Evolutionary conservation across 2,797 vertebrate genomes (phyloP).

Genomic region (Anableps anableps): DNA sequence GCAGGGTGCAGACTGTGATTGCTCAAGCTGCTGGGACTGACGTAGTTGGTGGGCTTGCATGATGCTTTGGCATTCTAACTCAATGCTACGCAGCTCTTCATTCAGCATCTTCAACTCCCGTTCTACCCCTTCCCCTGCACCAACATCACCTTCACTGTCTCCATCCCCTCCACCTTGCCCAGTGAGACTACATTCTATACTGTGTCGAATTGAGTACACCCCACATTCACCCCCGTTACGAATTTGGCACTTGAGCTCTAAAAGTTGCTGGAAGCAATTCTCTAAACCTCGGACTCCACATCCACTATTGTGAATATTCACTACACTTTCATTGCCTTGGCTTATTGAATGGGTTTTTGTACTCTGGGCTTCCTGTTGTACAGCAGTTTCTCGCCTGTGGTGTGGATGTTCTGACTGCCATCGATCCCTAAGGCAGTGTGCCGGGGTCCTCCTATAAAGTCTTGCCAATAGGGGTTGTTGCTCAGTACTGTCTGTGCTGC

Average conservation of each 20-base stretch:
- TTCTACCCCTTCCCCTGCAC: conserved; percentile 82
- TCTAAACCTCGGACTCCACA: conserved; percentile 75
- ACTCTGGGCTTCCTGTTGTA: conserved; percentile 50
- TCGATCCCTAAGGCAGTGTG: conserved; percentile 73
- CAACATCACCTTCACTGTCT: conserved; percentile 75
- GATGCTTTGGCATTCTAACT: conserved; percentile 95
- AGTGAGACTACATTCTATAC: conserved; percentile 89
- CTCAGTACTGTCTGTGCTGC: conserved; percentile 89
- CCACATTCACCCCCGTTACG: conserved; percentile 89
- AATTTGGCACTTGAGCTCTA: conserved; percentile 96
- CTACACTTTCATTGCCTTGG: conserved; percentile 56
- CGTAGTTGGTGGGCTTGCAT: conserved; percentile 93
- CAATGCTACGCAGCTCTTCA: conserved; percentile 92
- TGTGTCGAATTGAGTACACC: conserved; percentile 92
- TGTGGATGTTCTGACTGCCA: conserved; percentile 75
- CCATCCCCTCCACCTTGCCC: conserved; percentile 75
- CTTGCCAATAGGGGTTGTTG: conserved; percentile 82
- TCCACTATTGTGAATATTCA: conserved; percentile 59
- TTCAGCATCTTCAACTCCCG: conserved; percentile 94
- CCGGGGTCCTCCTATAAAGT: conserved; percentile 71
- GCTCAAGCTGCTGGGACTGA: conserved; percentile 79
- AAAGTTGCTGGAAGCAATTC: conserved; percentile 90
- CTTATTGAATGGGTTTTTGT: conserved; percentile 51
- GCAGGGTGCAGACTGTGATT: conserved; percentile 27
- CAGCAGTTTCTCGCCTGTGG: conserved; percentile 28